phyloP scores from a whole-genome alignment of 2,797 vertebrate genomes.

The Cichlasoma orientale region DNA sequence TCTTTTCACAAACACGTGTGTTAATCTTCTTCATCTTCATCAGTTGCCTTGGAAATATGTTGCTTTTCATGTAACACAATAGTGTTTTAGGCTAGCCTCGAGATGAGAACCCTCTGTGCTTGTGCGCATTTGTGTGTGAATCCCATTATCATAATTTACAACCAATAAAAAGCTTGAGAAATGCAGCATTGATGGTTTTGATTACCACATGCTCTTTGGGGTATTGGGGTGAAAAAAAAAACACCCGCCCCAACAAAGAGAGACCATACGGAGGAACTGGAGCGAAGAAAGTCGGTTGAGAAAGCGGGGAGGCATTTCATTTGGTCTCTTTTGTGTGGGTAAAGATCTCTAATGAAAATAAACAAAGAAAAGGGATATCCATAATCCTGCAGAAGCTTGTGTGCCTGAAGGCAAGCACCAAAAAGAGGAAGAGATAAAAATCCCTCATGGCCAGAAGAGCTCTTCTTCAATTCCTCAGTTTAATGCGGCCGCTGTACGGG shows the following conservation, averaged over 20 bases:
- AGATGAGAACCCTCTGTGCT: constrained; percentile 52
- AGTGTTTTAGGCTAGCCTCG: constrained; percentile 18
- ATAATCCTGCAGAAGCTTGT: constrained; percentile 64
- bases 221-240: constrained; percentile 61
- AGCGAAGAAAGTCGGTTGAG: constrained; percentile 60
- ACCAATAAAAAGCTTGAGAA: constrained; percentile 75
- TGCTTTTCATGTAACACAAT: constrained; percentile 42
- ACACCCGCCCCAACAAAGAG: constrained; percentile 59
- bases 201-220: constrained; percentile 78
- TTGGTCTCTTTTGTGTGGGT: constrained; percentile 72
- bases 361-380: constrained; percentile 69
- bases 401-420: constrained; percentile 48
- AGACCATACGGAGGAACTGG: constrained; percentile 63
- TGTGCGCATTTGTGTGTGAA: constrained; percentile 69
- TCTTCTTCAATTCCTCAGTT: constrained; percentile 56
- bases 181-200: constrained; percentile 79
- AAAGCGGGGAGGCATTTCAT: constrained; percentile 67
- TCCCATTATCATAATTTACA: constrained; percentile 81
- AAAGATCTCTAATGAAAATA: constrained; percentile 72
- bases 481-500: constrained; percentile 29
- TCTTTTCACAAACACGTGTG: constrained; percentile 33
- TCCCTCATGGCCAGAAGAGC: constrained; percentile 38
- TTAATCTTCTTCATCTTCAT: constrained; percentile 68
- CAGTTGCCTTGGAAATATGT: constrained; percentile 52
- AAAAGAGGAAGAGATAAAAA: constrained; percentile 54